Conservation (phyloP, 2,888 invertebrate genomes). For the Monopis laevigella region DNA sequence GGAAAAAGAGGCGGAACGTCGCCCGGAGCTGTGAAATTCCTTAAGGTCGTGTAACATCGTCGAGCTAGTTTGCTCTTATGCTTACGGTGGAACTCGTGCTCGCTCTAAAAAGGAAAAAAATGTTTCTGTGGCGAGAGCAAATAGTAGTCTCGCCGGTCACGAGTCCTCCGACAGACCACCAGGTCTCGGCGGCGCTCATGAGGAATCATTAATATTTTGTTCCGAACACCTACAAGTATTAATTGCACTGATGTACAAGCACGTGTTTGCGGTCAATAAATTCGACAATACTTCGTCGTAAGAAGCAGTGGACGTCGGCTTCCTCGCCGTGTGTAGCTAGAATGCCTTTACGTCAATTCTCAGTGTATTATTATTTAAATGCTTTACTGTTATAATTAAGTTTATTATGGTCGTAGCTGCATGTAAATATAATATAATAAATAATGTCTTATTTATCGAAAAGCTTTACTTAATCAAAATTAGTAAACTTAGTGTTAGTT, state of each 20-base stretch:
- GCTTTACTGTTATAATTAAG: conserved; percentile 61
- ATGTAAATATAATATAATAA: conserved; percentile 60
- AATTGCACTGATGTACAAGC: no score
- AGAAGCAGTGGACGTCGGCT: neutral
- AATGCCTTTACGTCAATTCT: conserved; percentile 65
- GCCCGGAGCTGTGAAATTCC: conserved; percentile 64
- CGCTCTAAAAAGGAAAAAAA: conserved; percentile 64
- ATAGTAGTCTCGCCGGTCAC: conserved; percentile 57
- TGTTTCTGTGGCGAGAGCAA: conserved; percentile 57
- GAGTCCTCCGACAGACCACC: conserved; percentile 58
- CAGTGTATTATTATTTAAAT: conserved; percentile 66
- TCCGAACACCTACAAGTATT: no score
- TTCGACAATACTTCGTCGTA: no score
- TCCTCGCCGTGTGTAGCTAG: conserved; percentile 36
- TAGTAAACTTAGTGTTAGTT: conserved; percentile 62
- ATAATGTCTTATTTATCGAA: conserved; percentile 64
- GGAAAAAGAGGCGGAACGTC: conserved; percentile 40
- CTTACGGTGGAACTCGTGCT: conserved; percentile 55
- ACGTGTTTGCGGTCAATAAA: no score
- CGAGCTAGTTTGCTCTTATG: conserved; percentile 59
- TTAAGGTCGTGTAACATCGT: conserved; percentile 59
- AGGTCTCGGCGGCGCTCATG: conserved; percentile 19
- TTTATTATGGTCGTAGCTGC: conserved; percentile 51
- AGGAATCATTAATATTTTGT: no score
- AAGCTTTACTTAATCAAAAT: conserved; percentile 46